phyloP scores from a whole-genome alignment of 2,888 invertebrate genomes.

The Panopea generosa region DNA sequence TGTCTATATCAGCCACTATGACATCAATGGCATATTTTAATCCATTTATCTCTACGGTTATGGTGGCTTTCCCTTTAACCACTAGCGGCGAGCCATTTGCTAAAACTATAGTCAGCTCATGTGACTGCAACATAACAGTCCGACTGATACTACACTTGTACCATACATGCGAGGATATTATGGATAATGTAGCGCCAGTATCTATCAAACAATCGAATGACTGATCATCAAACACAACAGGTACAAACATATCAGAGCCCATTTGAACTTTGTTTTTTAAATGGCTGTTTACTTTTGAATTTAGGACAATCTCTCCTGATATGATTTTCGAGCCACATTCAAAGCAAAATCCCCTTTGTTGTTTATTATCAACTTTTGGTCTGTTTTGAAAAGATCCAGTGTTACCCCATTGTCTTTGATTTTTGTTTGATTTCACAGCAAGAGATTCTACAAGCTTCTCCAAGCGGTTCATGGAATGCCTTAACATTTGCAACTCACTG shows the following conservation, averaged over 20 bases:
- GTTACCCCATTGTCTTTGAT: neutral
- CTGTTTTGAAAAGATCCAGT: neutral
- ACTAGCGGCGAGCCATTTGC: conserved; percentile 1
- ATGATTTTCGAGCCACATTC: conserved; percentile 14
- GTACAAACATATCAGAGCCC: conserved; percentile 6
- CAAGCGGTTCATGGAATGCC: neutral
- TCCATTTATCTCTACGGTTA: neutral
- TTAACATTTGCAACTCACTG: neutral
- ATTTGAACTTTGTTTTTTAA: neutral
- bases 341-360: neutral
- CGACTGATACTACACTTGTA: neutral
- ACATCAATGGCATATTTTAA: conserved; percentile 1
- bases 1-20: conserved; percentile 23
- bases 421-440: neutral
- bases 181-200: conserved; percentile 14
- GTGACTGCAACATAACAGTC: neutral
- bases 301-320: conserved; percentile 1
- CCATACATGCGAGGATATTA: conserved; percentile 4
- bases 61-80: conserved; percentile 1
- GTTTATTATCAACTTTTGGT: neutral
- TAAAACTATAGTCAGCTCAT: conserved; percentile 2
- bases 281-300: neutral
- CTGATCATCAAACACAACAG: neutral
- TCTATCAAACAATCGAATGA: conserved; percentile 6
- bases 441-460: neutral